Conservation (phyloP, 2,888 invertebrate genomes). For the Argyresthia goedartella region DNA sequence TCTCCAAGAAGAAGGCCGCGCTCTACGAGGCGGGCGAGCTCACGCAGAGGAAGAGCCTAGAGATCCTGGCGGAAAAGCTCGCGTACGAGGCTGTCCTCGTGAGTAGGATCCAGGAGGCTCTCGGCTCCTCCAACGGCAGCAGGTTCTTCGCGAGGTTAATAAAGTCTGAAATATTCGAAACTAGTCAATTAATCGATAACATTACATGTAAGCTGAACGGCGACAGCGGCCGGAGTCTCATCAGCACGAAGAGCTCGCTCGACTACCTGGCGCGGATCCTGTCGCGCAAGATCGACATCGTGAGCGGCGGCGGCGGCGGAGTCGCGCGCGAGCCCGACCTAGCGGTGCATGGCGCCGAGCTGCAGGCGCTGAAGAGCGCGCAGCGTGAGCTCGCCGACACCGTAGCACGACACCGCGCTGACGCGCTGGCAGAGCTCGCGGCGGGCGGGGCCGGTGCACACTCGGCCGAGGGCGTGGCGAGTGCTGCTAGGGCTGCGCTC, state of each 20-base stretch:
- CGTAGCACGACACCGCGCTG: constrained; percentile 75
- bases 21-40: constrained; percentile 77
- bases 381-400: constrained; percentile 75
- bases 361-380: constrained; percentile 61
- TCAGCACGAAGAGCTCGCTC: constrained; percentile 57
- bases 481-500: constrained; percentile 80
- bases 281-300: constrained; percentile 76
- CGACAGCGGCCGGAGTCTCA: constrained; percentile 45
- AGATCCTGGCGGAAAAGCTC: constrained; percentile 82
- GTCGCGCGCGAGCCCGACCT: constrained; percentile 39
- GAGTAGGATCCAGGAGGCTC: constrained; percentile 76
- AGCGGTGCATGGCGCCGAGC: constrained; percentile 53
- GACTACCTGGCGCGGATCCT: constrained; percentile 83
- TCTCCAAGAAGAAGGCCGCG: constrained; percentile 76
- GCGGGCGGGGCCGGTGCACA: constrained; percentile 74
- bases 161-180: constrained; percentile 79
- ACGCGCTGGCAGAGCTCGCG: constrained; percentile 78
- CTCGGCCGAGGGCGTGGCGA: constrained; percentile 66
- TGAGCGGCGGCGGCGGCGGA: constrained; percentile 31
- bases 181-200: constrained; percentile 80
- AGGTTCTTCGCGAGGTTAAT: constrained; percentile 73
- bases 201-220: constrained; percentile 77
- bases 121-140: constrained; percentile 69
- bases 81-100: constrained; percentile 85
- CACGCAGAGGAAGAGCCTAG: constrained; percentile 75